Evolutionary conservation across 2,797 vertebrate species (phyloP), one percentile per base, ranked within the genome.

Genomic region (Arvicola amphibius): DNA sequence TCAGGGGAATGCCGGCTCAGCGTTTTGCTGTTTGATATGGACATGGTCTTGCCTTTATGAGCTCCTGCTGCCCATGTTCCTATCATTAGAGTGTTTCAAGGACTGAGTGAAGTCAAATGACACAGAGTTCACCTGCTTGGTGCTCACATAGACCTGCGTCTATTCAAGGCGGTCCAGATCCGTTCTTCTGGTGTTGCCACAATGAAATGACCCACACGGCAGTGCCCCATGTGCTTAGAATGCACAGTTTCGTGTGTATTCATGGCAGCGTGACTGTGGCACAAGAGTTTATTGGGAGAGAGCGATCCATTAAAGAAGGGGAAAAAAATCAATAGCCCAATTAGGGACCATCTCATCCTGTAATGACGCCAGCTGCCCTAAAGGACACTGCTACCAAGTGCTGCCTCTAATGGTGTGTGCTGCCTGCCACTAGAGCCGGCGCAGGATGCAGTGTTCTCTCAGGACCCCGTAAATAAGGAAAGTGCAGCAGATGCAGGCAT

Each of bases 301-400:
- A 81, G 78, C 34, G 79, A 88, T 95, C 98, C 98, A 98, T 98
- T 98, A 80, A 56, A 79, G 97, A 89, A 43, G 71, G 74, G 94
- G n/a, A 40, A 97, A 37, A 97, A 97, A 98, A 98, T 98, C 98
- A 98, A 98, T 98, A 97, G 48, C 63, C 92, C 97, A 97, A 97
- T 98, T 97, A 98, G 97, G 92, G 94, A 77, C 94, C 94, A 93
- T 96, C 97, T 94, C 94, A 94, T 96, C 96, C 94, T 51, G 25
- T 87, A 77, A 91, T 61, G 93, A 96, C 73, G 56, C 90, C 97
- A 97, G 97, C 96, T 96, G 95, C 88, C 48, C 2, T 83, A 89
- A 94, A 93, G 97, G 83, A 95, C 95, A 92, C 61, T 23, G 73
- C 65, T 67, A 40, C 90, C 6, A 4, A 84, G 87, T 3, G 90